Evolutionary conservation across 2,888 invertebrate species (phyloP), one percentile per base, ranked within the genome.

Genomic region (Metalampra italica): DNA sequence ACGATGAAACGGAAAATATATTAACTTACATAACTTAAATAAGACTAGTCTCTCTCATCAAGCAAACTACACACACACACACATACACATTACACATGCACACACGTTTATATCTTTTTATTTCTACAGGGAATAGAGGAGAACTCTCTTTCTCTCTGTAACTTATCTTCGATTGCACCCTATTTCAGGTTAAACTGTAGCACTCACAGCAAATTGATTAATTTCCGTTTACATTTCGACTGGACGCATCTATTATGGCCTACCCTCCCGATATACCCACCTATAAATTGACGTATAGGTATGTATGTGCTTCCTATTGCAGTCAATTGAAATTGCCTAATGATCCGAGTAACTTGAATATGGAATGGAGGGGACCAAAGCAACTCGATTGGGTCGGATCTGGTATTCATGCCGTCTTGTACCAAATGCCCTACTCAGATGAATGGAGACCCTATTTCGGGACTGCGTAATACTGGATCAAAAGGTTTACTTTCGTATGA

Each of bases 211-310:
- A 60, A 66, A 76, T 78, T 75, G 75, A 76, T 74, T 77, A 72
- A 78, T 78, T 77, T 79, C 78, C 78, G 68, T 62, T 69, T 66
- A 62, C 65, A 64, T 63, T 60, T 64, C 59, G 22, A 22, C n/a
- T 14, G 11, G 7, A 14, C 15, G 12, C 7, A 9, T 14, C 15
- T 14, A 15, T 14, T 36, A 36, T 36, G 1, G 7, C 36, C n/a
- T 36, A n/a, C 36, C 11, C 36, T n/a, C 1, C 36, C n/a, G 7
- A 36, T n/a, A 36, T 36, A 7, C 36, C 11, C 34, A 34, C 30
- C 9, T 32, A 32, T 32, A 32, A 37, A 11, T 8, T 37, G n/a
- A n/a, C n/a, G n/a, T n/a, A n/a, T n/a, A n/a, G n/a, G 3, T 3
- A 13, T 37, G n/a, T 12, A 37, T 37, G 12, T 37, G 12, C 12